Evolutionary conservation across 1,140 invertebrate species (phyloP), one percentile per base, ranked within the genome.

Genomic region (Oryzaephilus surinamensis): DNA sequence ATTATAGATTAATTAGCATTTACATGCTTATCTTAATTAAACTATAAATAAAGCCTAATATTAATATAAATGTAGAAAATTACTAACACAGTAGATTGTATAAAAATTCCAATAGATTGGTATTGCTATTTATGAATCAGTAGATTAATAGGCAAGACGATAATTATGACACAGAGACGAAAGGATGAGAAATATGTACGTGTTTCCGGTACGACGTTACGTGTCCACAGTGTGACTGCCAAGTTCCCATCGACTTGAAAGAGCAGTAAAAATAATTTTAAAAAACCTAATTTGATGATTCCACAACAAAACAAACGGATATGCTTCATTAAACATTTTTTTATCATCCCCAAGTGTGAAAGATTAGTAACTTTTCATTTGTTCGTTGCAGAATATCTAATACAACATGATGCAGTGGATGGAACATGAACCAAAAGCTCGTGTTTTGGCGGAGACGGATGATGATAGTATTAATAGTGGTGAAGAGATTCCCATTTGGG

Each of bases 401-500:
- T n/a, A n/a, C n/a, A n/a, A n/a, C 14, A 46, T 41, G 32, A 54
- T 43, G 41, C 57, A 57, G 56, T 58, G 56, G 52, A 20, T 57
- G 21, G 55, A 55, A 18, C 45, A 51, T 13, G 30, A 21, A 24
- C 23, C 2, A 50, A 49, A 31, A 44, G 39, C 27, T 10, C 38
- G 37, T 8, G 27, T 19, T 6, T 27, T 44, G 18, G 43, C 46
- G 15, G 11, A 2, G 32, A 66, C 19, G 49, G 57, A 57, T 12
- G 57, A 58, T 12, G 55, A 57, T 23, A 60, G 56, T 28, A 51
- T 46, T 17, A 60, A 50, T 29, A 59, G 59, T 32, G 58, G 56
- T 29, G 73, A 76, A 48, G 81, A 84, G 57, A 72, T 89, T n/a
- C 79, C 81, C 0, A 76, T 89, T 36, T 76, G 81, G 72, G 74